Evolutionary conservation across 1,140 invertebrate species (phyloP), one percentile per base, ranked within the genome.

Genomic region (Cotesia chilonis): DNA sequence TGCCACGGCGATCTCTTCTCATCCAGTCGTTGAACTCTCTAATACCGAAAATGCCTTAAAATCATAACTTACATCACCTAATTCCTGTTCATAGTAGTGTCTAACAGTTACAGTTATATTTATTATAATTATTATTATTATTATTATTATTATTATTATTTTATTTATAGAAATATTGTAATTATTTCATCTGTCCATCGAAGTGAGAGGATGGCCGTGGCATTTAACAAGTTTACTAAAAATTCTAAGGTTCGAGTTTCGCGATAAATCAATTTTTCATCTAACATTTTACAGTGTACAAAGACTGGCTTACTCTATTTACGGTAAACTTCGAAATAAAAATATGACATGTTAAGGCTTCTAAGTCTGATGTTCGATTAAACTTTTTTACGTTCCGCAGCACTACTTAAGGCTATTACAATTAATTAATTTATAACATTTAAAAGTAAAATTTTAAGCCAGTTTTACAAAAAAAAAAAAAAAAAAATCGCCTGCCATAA

Each of bases 221-320:
- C 28, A 28, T 61, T 28, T 28, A 10, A 35, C 20, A 36, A 12
- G 28, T 28, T 28, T 28, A 61, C 4, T 28, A 7, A 36, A 28
- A 61, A 61, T 61, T 28, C 1, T 28, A 61, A 20, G 17, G 59
- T 28, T 35, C 28, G 28, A 35, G 28, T 36, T 61, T 28, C 17
- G 9, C 28, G 59, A 61, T 28, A 61, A 61, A 61, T 28, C 37
- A 61, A 61, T 28, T 61, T 3, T 28, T 61, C 17, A 61, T 61
- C 14, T 69, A 59, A 69, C 68, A 69, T 69, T 69, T 54, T 69
- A 7, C 35, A 69, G 68, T 69, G 68, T 69, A 69, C 68, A 69
- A 69, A 69, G 68, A 69, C 68, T 69, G 68, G 68, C 38, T 47
- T 47, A 47, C 10, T 28, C 28, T 28, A 28, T 28, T 28, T 28